phyloP scores from a whole-genome alignment of 2,888 invertebrate species.

The Coleophora deauratella region DNA sequence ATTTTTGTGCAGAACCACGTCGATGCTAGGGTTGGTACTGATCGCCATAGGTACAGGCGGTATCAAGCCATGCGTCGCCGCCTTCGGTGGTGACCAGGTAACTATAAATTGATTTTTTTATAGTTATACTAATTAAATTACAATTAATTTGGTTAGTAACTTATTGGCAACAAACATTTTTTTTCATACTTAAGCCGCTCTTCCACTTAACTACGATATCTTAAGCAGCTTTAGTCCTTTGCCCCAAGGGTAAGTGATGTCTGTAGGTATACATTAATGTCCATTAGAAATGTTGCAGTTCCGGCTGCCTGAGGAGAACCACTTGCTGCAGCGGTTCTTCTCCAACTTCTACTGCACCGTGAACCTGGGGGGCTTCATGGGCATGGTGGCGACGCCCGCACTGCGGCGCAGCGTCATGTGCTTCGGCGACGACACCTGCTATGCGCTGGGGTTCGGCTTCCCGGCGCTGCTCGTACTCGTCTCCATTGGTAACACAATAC shows the following conservation, averaged over 20 bases:
- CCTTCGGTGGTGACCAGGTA: constrained; percentile 89
- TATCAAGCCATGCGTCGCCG: constrained; percentile 90
- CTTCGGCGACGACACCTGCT: constrained; percentile 81
- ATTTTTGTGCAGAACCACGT: constrained; percentile 54
- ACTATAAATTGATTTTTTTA: not conserved
- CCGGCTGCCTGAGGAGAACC: constrained; percentile 78
- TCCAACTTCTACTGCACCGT: constrained; percentile 89
- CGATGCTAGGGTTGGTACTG: constrained; percentile 69
- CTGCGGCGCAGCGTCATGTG: constrained; percentile 78
- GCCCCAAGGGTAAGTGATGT: too few species aligned
- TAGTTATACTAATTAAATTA: not conserved
- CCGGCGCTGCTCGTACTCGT: constrained; percentile 81
- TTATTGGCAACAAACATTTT: too few species aligned
- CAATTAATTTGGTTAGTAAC: too few species aligned
- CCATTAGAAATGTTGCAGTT: constrained; percentile 50
- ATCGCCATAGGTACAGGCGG: constrained; percentile 88
- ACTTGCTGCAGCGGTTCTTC: constrained; percentile 81
- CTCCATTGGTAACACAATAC: constrained; percentile 80
- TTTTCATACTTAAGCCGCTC: too few species aligned
- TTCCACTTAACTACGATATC: too few species aligned
- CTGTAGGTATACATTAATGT: too few species aligned
- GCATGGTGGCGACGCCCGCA: constrained; percentile 82
- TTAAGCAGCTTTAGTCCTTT: too few species aligned
- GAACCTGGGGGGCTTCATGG: constrained; percentile 79
- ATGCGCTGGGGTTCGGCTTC: constrained; percentile 84